A percentile compares a stretch with the other conserved stretches of the same genome.
phyloP scores from a whole-genome alignment of 2,113 vertebrate species.

The Bufo bufo region DNA sequence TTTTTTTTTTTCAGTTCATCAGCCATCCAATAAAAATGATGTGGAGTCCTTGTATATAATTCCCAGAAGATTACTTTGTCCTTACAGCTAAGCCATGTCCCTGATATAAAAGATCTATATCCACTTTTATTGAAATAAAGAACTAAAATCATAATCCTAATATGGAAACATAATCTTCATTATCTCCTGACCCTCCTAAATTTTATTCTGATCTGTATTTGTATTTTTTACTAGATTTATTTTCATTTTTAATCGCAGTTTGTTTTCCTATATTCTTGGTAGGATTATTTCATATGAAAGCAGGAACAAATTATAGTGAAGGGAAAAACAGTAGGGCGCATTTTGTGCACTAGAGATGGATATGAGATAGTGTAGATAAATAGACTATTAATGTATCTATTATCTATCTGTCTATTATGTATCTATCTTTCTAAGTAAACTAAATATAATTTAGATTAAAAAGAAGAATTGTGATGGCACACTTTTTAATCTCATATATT shows the following conservation, averaged over 20 bases:
- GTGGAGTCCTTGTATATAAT: constrained; percentile 79
- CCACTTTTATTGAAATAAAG: constrained; percentile 85
- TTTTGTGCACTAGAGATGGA: neutral
- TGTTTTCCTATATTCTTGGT: constrained; percentile 79
- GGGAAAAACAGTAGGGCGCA: neutral
- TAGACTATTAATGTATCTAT: neutral
- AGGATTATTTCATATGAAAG: constrained; percentile 73
- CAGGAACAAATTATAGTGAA: constrained; percentile 54
- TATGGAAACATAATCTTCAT: constrained; percentile 84
- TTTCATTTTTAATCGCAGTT: constrained; percentile 78
- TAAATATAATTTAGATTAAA: too few species aligned
- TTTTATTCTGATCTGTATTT: constrained; percentile 63
- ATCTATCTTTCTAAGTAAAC: too few species aligned
- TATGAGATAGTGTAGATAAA: neutral
- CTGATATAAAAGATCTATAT: constrained; percentile 84
- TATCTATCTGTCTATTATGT: too few species aligned
- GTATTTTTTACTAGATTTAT: constrained; percentile 73
- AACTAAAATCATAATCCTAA: constrained; percentile 85
- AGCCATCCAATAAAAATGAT: constrained; percentile 82
- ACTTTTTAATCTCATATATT: too few species aligned
- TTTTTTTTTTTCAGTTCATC: constrained; percentile 74
- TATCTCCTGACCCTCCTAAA: constrained; percentile 80
- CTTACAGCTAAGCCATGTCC: constrained; percentile 81
- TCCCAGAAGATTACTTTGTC: constrained; percentile 83
- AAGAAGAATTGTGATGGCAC: too few species aligned